Percentiles rank a stretch among this genome's conserved stretches.
These are phyloP conservation scores for Hermodice carunculata DNA, from an alignment of 2,888 invertebrate species.

Conservation along the genomic window DNA sequence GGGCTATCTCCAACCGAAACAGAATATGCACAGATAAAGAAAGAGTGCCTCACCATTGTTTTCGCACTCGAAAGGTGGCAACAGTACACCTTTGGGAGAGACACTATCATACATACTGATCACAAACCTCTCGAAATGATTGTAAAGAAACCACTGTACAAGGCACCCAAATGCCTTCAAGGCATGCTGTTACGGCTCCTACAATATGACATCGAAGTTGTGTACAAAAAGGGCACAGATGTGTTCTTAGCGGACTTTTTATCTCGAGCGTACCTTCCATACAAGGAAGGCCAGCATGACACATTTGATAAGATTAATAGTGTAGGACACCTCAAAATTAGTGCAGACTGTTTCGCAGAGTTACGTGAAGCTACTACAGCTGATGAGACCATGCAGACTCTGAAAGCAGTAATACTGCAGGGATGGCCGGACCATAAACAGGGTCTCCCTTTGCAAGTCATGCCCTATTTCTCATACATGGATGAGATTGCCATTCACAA, in stretches of 20 bases:
- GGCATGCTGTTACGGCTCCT: slow-evolving; percentile 43
- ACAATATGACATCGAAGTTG: slow-evolving; percentile 32
- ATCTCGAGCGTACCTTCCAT: slow-evolving; percentile 24
- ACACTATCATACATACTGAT: slow-evolving; percentile 13
- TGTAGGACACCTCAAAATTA: too few species aligned
- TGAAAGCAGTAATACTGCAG: too few species aligned
- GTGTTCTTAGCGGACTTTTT: slow-evolving; percentile 38
- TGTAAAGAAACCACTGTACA: slow-evolving; percentile 31
- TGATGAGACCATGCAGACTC: too few species aligned
- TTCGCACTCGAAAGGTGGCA: slow-evolving; percentile 31
- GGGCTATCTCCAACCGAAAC: slow-evolving; percentile 32
- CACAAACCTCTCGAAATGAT: slow-evolving; percentile 34
- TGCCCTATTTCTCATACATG: slow-evolving; percentile 31
- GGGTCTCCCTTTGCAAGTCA: slow-evolving; percentile 18
- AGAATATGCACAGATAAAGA: slow-evolving; percentile 42
- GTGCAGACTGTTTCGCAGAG: too few species aligned
- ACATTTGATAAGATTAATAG: too few species aligned
- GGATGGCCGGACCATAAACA: slow-evolving; percentile 35
- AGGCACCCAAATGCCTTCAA: slow-evolving; percentile 40
- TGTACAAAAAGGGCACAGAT: slow-evolving; percentile 34
- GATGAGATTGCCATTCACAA: slow-evolving; percentile 34
- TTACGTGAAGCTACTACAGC: too few species aligned
- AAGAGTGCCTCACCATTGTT: slow-evolving; percentile 36
- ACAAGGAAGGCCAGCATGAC: slow-evolving; percentile 33
- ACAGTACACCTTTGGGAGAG: slow-evolving; percentile 21